Base-by-base conservation (phyloP, 1,140 invertebrate genomes). In the Brachionus sp. region DNA sequence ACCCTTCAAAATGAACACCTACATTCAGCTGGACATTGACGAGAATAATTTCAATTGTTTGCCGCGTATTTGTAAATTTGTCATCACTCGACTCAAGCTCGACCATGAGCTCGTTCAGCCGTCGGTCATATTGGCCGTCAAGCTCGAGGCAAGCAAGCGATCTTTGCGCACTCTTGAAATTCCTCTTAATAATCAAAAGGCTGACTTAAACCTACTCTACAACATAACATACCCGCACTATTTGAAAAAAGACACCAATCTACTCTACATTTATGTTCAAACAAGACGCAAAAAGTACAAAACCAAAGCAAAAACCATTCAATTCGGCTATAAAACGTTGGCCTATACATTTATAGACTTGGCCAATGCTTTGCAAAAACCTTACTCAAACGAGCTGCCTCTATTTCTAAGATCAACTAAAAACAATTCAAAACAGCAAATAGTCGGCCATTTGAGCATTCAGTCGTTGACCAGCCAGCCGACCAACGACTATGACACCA, bases 1-100 rank as follows among this genome's bases (percentile, higher is more conserved):
- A 19, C 77, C 77, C 1, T 80, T 80, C 39, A 66, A 80, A 29
- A 80, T 80, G 77, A 80, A 80, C 77, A 80, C 77, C 13, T 80
- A 62, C 37, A 80, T 80, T 35, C 77, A 80, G 9, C 50, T 80
- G 9, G 77, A 80, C 35, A 66, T 80, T 57, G 77, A 80, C n/a
- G 13, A 80, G 35, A 80, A 80, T 62, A 80, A 80, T 50, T 66
- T 66, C 9, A 80, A 66, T 29, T 80, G 77, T 37, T 23, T 80
- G 33, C 50, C 77, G 37, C 19, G 77, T 16, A 62, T 80, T 12
- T 80, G 77, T 23, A 80, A 80, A 80, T 80, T 80, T 37, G 16
- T 37, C 1, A 80, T 80, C 16, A 80, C 50, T 42, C 19, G 33
- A 12, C 25, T 80, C 7, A 80, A 80, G 57, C 29, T 80, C 3